Percentiles rank a stretch among this genome's conserved stretches.
These are phyloP conservation scores for Chaetorhynchus papuensis DNA, from an alignment of 2,113 vertebrate genomes.

Conservation along the genomic window DNA sequence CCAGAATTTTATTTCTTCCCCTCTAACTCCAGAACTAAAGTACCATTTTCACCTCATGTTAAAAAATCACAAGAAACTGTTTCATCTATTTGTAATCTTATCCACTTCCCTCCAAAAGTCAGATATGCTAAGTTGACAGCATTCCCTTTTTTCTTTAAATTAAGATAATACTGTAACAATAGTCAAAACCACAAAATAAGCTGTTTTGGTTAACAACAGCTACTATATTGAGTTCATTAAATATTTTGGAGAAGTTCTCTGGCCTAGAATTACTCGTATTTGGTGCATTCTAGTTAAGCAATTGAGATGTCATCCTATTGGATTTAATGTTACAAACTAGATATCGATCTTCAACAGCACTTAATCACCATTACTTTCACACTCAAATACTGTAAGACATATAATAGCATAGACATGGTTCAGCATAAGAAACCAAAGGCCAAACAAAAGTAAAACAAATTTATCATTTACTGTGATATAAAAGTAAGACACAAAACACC, in stretches of 20 bases:
- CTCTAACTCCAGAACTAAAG: background rate
- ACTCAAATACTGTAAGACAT: background rate
- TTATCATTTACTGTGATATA: background rate
- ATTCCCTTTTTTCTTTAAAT: background rate
- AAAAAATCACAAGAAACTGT: background rate
- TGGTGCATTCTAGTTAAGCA: background rate
- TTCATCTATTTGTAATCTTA: background rate
- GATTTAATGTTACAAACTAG: background rate
- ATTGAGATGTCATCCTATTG: background rate
- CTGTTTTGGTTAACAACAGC: background rate
- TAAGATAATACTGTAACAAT: background rate
- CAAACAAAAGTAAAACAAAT: background rate
- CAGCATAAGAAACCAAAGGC: background rate
- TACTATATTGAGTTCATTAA: background rate
- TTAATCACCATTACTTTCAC: background rate
- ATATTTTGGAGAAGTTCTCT: background rate
- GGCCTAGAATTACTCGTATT: background rate
- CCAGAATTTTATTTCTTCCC: background rate
- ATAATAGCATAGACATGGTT: fast-evolving
- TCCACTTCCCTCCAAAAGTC: background rate
- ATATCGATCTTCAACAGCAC: background rate
- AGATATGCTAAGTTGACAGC: background rate
- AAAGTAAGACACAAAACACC: background rate
- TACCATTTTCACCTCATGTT: background rate
- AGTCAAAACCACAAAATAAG: background rate